Base-by-base conservation (phyloP, 2,888 invertebrate genomes). In the Artemia sinica region DNA sequence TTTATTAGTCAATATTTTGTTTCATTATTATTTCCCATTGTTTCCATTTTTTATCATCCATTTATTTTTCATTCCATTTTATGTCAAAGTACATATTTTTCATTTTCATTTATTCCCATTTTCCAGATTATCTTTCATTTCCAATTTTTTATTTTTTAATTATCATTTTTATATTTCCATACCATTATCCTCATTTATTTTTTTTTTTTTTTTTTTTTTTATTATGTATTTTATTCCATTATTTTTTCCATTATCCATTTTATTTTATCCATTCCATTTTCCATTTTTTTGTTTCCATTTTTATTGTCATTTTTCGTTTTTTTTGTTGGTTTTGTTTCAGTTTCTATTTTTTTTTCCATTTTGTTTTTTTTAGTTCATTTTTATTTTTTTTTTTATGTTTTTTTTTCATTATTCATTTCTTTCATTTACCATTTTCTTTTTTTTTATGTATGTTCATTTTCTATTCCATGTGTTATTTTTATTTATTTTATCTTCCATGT, bases 321-420 rank as follows among this genome's bases (percentile, higher is more conserved):
- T 69, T 50, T 18, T 51, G 13, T 28, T 69, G 41, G 41, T 14
- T 69, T 7, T 69, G 18, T 69, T n/a, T 69, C 41, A 63, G 52
- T 52, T n/a, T 52, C 52, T 52, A 11, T 52, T n/a, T 52, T n/a
- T 52, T n/a, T 52, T n/a, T 52, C 52, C n/a, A 11, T 52, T 52
- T 52, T n/a, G 11, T n/a, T 52, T n/a, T 52, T 11, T 52, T n/a
- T 52, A 11, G 11, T n/a, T 52, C 52, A 11, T n/a, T 52, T n/a
- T 52, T n/a, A n/a, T n/a, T n/a, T n/a, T n/a, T n/a, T n/a, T n/a
- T n/a, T n/a, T n/a, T n/a, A n/a, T n/a, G n/a, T 11, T 52, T n/a
- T 52, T n/a, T 52, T 14, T 49, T 63, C 50, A 14, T 69, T 12
- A 49, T 1, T 68, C n/a, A 50, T 13, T 68, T 12, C 49, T n/a